phyloP scores from a whole-genome alignment of 1,140 invertebrate genomes.

The Mercenaria mercenaria region DNA sequence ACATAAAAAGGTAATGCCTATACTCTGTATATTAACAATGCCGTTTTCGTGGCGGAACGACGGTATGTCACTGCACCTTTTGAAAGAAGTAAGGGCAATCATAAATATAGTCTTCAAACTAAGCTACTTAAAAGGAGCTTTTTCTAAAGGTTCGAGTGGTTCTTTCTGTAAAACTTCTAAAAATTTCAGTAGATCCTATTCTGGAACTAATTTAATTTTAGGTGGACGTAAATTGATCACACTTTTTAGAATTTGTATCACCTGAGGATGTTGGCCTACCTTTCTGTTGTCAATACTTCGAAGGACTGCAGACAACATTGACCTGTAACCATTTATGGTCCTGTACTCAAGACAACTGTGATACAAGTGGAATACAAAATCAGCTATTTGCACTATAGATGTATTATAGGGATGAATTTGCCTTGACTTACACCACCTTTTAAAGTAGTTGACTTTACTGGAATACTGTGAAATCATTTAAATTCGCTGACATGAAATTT shows the following conservation, averaged over 20 bases:
- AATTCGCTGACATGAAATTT: conserved; percentile 19
- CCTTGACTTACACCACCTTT: conserved; percentile 21
- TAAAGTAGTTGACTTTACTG: no score
- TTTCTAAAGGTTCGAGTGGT: conserved; percentile 23
- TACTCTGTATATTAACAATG: neutral
- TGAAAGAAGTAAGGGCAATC: conserved; percentile 21
- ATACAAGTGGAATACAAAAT: conserved; percentile 55
- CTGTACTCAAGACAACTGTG: conserved; percentile 49
- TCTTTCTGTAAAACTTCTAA: neutral
- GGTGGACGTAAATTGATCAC: conserved; percentile 45
- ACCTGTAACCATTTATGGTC: conserved; percentile 57
- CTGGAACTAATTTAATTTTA: neutral
- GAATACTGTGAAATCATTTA: neutral
- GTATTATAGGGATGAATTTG: conserved; percentile 62
- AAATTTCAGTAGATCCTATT: neutral
- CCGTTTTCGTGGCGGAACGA: neutral
- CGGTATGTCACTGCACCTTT: conserved; percentile 19
- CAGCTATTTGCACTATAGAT: conserved; percentile 39
- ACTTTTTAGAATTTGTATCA: conserved; percentile 3
- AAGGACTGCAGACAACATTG: conserved; percentile 60
- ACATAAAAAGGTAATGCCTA: neutral
- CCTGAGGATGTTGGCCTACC: conserved; percentile 53
- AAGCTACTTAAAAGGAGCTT: neutral
- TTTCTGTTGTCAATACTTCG: conserved; percentile 12
- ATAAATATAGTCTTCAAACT: conserved; percentile 25